These are phyloP conservation scores for Murina feae DNA, from an alignment of 2,113 vertebrate species.

Conservation along the genomic window DNA sequence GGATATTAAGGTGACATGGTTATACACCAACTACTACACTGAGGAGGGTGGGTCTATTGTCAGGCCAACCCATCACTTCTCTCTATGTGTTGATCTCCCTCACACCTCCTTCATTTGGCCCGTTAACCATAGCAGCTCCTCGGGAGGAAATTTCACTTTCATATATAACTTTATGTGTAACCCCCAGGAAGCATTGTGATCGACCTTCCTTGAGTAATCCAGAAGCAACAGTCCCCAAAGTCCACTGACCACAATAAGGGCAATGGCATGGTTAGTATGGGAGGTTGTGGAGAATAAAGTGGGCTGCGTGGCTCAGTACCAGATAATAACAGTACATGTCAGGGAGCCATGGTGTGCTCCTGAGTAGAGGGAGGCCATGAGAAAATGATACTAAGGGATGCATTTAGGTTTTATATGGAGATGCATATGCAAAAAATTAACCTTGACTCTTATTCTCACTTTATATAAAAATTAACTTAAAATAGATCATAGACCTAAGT, in stretches of 20 bases:
- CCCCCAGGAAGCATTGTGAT: background rate
- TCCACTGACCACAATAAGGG: background rate
- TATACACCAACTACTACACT: background rate
- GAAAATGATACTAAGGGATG: background rate
- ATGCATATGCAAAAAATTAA: background rate
- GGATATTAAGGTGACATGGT: background rate
- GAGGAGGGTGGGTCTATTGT: background rate
- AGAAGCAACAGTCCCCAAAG: background rate
- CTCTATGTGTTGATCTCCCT: background rate
- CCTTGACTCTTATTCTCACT: background rate
- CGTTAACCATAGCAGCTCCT: background rate
- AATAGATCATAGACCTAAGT: background rate
- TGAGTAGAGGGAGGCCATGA: background rate
- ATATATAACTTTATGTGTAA: background rate
- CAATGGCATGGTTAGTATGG: background rate
- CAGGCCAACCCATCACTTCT: background rate
- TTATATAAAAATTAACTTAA: background rate
- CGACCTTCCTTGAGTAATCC: background rate
- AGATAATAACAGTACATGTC: fast-evolving
- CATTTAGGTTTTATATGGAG: background rate
- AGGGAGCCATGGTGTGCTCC: background rate
- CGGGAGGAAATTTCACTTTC: background rate
- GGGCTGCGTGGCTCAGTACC: background rate
- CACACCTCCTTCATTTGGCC: background rate
- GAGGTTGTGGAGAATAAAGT: background rate